Conservation (phyloP, 1,140 invertebrate species). For the Drosophila orosa region DNA sequence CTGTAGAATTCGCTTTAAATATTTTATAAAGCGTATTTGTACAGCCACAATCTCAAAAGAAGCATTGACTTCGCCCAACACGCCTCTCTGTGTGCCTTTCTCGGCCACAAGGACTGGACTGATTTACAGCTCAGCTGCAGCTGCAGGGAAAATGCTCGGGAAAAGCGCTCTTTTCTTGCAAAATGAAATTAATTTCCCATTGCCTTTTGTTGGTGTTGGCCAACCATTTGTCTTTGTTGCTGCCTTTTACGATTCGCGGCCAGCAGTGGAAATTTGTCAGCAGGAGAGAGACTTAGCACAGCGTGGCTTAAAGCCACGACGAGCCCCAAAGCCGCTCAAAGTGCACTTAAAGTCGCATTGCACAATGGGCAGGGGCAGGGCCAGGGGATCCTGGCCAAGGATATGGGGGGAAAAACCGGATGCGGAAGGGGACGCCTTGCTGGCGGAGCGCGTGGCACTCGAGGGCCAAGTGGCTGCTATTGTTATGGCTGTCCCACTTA, state of each 20-base stretch:
- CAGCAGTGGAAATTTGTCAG: constrained; percentile 68
- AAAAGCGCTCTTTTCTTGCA: constrained; percentile 34
- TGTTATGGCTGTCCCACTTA: constrained; percentile 73
- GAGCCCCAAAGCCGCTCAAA: constrained; percentile 48
- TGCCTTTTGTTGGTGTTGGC: constrained; percentile 65
- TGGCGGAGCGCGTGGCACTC: constrained; percentile 22
- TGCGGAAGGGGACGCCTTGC: constrained; percentile 11
- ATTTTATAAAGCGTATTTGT: background rate
- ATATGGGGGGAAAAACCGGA: background rate
- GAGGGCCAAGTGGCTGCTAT: constrained; percentile 55
- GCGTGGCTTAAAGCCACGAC: constrained; percentile 35
- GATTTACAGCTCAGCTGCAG: constrained; percentile 47
- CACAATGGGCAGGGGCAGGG: constrained; percentile 13
- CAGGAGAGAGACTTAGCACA: constrained; percentile 45
- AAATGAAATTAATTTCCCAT: constrained; percentile 78
- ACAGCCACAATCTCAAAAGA: background rate
- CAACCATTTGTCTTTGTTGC: constrained; percentile 67
- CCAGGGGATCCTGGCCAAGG: background rate
- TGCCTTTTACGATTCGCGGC: constrained; percentile 62
- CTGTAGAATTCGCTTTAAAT: background rate
- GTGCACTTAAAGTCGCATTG: constrained; percentile 54
- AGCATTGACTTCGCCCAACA: background rate
- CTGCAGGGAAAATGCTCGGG: constrained; percentile 2
- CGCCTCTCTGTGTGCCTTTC: constrained; percentile 9
- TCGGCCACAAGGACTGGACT: constrained; percentile 34